Percentiles rank a stretch among this genome's conserved stretches.
phyloP scores from a whole-genome alignment of 1,140 invertebrate species.

The Saccostrea echinata region DNA sequence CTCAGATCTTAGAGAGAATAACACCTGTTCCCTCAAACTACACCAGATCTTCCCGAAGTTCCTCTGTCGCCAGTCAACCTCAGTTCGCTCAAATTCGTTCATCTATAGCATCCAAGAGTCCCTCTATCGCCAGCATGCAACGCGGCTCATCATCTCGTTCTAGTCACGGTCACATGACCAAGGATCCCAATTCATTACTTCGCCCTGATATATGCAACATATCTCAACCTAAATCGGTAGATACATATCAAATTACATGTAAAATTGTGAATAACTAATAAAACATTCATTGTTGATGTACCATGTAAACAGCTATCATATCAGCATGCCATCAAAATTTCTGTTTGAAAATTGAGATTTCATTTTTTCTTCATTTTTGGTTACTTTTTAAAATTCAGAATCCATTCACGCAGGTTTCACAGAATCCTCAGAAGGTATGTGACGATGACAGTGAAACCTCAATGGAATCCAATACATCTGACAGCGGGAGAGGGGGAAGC shows the following conservation, averaged over 20 bases:
- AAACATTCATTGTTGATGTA: not conserved
- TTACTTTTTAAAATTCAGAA: not conserved
- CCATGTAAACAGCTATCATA: not conserved
- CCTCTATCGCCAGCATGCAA: slow-evolving; percentile 1
- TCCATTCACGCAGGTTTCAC: slow-evolving; percentile 6
- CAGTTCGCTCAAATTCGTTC: slow-evolving; percentile 15
- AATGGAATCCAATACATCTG: slow-evolving; percentile 66
- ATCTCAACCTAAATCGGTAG: slow-evolving; percentile 26
- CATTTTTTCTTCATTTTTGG: not conserved
- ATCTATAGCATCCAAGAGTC: slow-evolving; percentile 17
- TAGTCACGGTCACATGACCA: slow-evolving; percentile 35
- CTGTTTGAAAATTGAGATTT: slow-evolving; percentile 10
- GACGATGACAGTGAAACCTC: slow-evolving; percentile 70
- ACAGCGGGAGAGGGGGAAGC: slow-evolving; percentile 70
- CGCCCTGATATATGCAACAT: slow-evolving; percentile 36
- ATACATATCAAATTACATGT: slow-evolving; percentile 33
- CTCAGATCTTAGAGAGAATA: slow-evolving; percentile 18
- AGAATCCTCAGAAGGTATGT: not conserved
- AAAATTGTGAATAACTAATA: not conserved
- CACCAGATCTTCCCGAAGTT: slow-evolving; percentile 20
- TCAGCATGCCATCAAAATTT: not conserved
- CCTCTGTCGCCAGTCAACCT: slow-evolving; percentile 21
- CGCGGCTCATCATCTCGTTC: slow-evolving; percentile 11
- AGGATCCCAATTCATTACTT: not conserved
- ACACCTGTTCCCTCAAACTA: slow-evolving; percentile 8